Percentiles rank a stretch among this genome's conserved stretches.
These are phyloP conservation scores for Pocillopora damicornis DNA, from an alignment of 64 coral and sea anemone species.

Conservation along the genomic window DNA sequence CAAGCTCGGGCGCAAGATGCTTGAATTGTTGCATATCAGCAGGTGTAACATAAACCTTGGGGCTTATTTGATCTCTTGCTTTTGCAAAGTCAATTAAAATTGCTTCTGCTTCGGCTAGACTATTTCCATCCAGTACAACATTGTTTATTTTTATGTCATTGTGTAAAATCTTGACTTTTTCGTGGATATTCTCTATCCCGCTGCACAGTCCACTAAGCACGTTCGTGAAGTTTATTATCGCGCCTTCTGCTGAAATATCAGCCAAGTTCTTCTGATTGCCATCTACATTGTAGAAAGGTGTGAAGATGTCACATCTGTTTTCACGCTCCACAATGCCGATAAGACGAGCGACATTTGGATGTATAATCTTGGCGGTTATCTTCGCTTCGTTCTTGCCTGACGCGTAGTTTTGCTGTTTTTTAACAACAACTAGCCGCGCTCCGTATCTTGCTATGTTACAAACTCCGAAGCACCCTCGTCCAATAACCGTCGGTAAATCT, in stretches of 20 bases:
- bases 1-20: constrained; percentile 49
- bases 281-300: constrained; percentile 4
- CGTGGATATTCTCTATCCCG: constrained; percentile 9
- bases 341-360: constrained; percentile 12
- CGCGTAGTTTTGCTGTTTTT: background rate
- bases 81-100: constrained; percentile 44
- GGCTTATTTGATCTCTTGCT: constrained; percentile 20
- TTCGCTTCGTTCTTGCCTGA: constrained; percentile 31
- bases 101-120: constrained; percentile 20
- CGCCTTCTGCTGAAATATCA: background rate
- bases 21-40: constrained; percentile 12
- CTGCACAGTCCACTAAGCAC: background rate
- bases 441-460: constrained; percentile 33
- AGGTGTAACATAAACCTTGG: constrained; percentile 16
- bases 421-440: constrained; percentile 41
- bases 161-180: constrained; percentile 14
- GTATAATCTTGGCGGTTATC: constrained; percentile 5
- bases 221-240: background rate
- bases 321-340: background rate
- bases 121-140: constrained; percentile 20
- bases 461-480: constrained; percentile 41
- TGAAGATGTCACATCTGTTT: constrained; percentile 20
- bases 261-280: background rate
- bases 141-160: constrained; percentile 51
- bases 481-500: constrained; percentile 1